Evolutionary conservation across 2,888 invertebrate genomes (phyloP), one percentile per base, ranked within the genome.

Genomic region (Oligia strigilis): DNA sequence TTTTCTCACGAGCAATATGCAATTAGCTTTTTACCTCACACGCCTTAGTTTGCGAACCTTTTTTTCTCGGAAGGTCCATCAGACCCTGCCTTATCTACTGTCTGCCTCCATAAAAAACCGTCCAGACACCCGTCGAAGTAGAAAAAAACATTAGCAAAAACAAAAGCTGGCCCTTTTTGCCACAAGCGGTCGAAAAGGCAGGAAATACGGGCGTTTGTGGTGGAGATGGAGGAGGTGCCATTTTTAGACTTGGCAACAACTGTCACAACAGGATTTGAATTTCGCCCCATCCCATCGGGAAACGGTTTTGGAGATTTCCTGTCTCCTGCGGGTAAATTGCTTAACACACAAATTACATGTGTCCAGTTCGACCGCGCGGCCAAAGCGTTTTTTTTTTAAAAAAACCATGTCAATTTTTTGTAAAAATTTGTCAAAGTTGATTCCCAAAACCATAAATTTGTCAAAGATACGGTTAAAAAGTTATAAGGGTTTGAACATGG

Each of bases 111-210:
- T 29, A 81, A 74, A 81, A 75, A 69, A 80, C n/a, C 5, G 4
- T 1, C 5, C 9, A 58, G 6, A 64, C 0, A 23, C 55, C 11
- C 46, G 6, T 46, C 9, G 29, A 52, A 65, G 8, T 14, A 75
- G 17, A 58, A 65, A 40, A 55, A 79, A 72, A 40, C n/a, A 4
- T 40, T 66, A 40, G 23, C 40, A 43, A 49, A 81, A 74, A 62
- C 62, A 80, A 81, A 75, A 69, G 6, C 1, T 17, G 17, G 62
- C 23, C 55, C 40, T 80, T 80, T 62, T 46, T 46, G n/a, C 52
- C 60, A 62, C 17, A 67, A 52, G 40, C 40, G 8, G 66, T 14
- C 64, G 40, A 36, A 29, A 55, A 60, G 29, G 49, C 49, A 29
- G 36, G 81, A 60, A 52, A 46, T 52, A 52, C 4, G 14, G 17